Evolutionary conservation across 2,113 vertebrate species (phyloP), one percentile per base, ranked within the genome.

Genomic region (Damaliscus lunatus): DNA sequence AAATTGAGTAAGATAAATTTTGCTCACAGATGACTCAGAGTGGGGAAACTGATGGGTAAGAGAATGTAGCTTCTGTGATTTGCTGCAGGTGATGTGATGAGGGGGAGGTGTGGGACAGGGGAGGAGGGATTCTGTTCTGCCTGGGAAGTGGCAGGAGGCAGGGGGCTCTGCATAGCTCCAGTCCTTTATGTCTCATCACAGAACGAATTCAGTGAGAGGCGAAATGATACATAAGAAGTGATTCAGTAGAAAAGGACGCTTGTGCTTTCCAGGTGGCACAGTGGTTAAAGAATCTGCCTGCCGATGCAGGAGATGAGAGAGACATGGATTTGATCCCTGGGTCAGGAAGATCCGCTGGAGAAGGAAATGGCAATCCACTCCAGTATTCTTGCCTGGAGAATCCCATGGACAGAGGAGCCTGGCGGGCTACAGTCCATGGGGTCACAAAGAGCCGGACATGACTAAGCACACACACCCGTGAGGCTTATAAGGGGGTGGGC

Each of bases 21-120:
- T 25, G 80, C 29, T 88, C 33, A 62, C 23, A 7, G 31, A 14
- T 40, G 40, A 12, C 31, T 3, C 31, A 9, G 36, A 27, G 2
- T 5, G 23, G 60, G 40, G 29, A 40, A 14, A 13, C 50, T 6
- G 40, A 23, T 0, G 29, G 36, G 27, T 2, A 3, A 81, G 36
- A 4, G 23, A 17, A 33, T 1, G 29, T 2, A 7, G 53, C 46
- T 27, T 33, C 36, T 8, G 36, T 0, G 25, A n/a, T 62, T 31
- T 40, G 17, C 8, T 31, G 3, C 33, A 52, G 60, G 15, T 17
- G 50, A 10, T 12, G 71, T 43, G 82, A 12, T 1, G 17, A 10
- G 0, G 15, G 3, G 10, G 27, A 2, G 50, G 15, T 21, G 15
- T 3, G 0, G 33, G 50, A 1, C 1, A 1, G 4, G 14, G 33